phyloP scores from a whole-genome alignment of 2,888 invertebrate genomes.

The Hydroisotoma schaefferi region DNA sequence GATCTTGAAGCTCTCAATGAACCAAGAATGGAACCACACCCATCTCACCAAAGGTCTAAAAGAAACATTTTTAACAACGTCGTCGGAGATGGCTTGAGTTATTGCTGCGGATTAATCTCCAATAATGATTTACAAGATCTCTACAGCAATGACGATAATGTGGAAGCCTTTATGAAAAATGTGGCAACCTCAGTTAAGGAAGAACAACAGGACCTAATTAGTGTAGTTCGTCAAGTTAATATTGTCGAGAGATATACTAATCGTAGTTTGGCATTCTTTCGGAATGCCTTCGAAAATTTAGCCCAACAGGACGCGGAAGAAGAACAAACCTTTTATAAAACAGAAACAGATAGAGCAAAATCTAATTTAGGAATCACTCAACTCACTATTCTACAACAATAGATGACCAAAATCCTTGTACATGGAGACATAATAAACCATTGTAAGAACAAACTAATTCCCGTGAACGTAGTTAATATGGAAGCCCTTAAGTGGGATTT shows the following conservation, averaged over 20 bases:
- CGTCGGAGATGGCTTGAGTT: not conserved
- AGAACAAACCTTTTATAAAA: not conserved
- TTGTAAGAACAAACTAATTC: conserved; percentile 11
- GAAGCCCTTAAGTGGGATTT: conserved; percentile 7
- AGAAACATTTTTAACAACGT: not conserved
- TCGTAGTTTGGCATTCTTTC: not conserved
- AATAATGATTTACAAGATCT: conserved; percentile 6
- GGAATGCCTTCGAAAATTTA: not conserved
- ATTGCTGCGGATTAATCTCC: conserved; percentile 19
- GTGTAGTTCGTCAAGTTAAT: not conserved
- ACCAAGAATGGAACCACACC: too few relatives aligned
- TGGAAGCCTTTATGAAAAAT: not conserved
- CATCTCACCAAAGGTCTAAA: too few relatives aligned
- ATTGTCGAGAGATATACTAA: not conserved
- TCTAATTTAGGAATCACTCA: too few relatives aligned
- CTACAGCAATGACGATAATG: conserved; percentile 12
- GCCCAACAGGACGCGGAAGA: not conserved
- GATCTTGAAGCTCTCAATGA: not conserved
- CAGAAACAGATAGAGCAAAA: not conserved
- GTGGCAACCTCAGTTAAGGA: not conserved
- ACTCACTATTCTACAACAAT: too few relatives aligned
- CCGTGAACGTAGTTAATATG: not conserved
- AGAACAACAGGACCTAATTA: conserved; percentile 12
- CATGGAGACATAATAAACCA: too few relatives aligned
- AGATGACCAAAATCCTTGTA: too few relatives aligned